These are phyloP conservation scores for Garrulus glandarius DNA, from an alignment of 2,797 vertebrate species.

Conservation along the genomic window DNA sequence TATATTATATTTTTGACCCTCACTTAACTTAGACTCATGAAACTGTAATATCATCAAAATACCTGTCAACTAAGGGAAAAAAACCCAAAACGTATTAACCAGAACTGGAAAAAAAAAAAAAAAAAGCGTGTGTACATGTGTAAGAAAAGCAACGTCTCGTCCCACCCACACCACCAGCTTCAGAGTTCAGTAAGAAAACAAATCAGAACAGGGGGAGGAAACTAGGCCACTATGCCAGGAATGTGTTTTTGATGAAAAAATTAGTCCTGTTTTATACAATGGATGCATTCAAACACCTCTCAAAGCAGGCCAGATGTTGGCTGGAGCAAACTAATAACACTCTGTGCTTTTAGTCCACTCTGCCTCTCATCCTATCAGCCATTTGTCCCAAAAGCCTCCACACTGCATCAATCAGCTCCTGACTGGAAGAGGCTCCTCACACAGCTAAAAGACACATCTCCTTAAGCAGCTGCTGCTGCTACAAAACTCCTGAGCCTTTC, in stretches of 20 bases:
- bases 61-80: neutral
- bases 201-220: neutral
- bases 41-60: neutral
- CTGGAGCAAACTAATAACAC: neutral
- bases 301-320: neutral
- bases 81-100: neutral
- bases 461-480: neutral
- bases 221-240: neutral
- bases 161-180: neutral
- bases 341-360: neutral
- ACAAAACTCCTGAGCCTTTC: neutral
- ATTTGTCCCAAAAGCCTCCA: neutral
- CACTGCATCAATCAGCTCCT: neutral
- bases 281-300: neutral
- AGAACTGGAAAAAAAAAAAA: neutral
- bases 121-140: fast-evolving
- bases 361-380: neutral
- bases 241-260: slow-evolving; percentile 17
- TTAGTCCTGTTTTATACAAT: neutral
- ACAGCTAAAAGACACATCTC: neutral
- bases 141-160: neutral
- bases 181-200: neutral
- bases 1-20: neutral
- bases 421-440: neutral
- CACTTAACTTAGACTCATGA: neutral